Percentiles rank a stretch among this genome's conserved stretches.
phyloP scores from a whole-genome alignment of 2,888 invertebrate genomes.

The Caenorhabditis plicata region DNA sequence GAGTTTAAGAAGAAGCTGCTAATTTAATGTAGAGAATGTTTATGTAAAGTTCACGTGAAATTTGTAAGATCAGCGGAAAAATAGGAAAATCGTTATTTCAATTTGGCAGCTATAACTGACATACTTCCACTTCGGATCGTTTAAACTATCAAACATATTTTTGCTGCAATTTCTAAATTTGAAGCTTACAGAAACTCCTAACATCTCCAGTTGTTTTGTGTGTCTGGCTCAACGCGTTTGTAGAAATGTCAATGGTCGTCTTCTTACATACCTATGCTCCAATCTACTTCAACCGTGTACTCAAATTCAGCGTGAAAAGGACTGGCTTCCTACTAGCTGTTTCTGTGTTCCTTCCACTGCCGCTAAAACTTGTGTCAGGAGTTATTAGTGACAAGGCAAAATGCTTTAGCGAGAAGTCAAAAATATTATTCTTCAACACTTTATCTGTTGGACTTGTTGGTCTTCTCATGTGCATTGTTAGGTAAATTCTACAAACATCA shows the following conservation, averaged over 20 bases:
- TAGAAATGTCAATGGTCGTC: slow-evolving; percentile 56
- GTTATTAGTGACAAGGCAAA: slow-evolving; percentile 48
- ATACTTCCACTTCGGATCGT: slow-evolving; percentile 22
- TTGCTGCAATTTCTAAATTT: background rate
- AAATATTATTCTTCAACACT: slow-evolving; percentile 51
- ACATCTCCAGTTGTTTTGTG: slow-evolving; percentile 48
- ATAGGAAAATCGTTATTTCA: too few species aligned
- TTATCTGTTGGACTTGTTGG: slow-evolving; percentile 49
- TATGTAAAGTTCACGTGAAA: too few species aligned
- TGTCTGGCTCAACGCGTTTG: slow-evolving; percentile 58
- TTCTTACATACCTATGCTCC: slow-evolving; percentile 59
- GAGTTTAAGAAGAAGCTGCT: too few species aligned
- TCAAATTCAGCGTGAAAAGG: slow-evolving; percentile 41
- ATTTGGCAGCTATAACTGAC: too few species aligned
- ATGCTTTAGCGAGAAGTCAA: slow-evolving; percentile 31
- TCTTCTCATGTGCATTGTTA: slow-evolving; percentile 28
- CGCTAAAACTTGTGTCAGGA: slow-evolving; percentile 52
- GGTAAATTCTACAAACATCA: slow-evolving; percentile 9
- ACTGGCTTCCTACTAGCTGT: slow-evolving; percentile 32
- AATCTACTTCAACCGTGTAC: slow-evolving; percentile 50
- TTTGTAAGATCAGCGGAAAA: too few species aligned
- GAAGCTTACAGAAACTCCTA: slow-evolving; percentile 40
- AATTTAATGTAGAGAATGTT: too few species aligned
- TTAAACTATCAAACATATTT: background rate
- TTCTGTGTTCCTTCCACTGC: slow-evolving; percentile 31